Conservation (phyloP, 2,113 vertebrate species). For the Gorilla gorilla region DNA sequence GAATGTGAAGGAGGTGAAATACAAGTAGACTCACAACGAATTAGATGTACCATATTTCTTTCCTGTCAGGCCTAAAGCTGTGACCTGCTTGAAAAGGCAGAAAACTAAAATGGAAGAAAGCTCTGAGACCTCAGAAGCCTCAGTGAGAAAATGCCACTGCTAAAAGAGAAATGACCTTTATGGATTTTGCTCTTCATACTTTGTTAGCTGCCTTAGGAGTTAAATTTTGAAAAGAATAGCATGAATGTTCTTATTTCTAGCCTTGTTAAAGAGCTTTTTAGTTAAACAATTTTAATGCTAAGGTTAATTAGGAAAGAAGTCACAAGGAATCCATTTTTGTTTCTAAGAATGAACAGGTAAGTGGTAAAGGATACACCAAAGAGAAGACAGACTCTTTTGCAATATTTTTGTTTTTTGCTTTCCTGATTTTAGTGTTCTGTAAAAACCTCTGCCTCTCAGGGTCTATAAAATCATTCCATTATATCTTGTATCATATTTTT, state of each 20-base stretch:
- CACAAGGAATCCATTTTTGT: background rate
- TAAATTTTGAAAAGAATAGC: slow-evolving; percentile 34
- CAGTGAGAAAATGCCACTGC: slow-evolving; percentile 52
- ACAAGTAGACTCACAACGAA: background rate
- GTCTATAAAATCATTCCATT: background rate
- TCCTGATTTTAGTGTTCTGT: background rate
- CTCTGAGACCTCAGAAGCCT: slow-evolving; percentile 43
- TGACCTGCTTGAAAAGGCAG: slow-evolving; percentile 57
- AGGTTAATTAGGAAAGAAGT: slow-evolving; percentile 51
- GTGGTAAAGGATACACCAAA: background rate
- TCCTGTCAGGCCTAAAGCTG: slow-evolving; percentile 28
- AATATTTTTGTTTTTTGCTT: background rate
- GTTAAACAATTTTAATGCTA: slow-evolving; percentile 45
- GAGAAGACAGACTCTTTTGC: background rate
- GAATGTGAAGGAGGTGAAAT: slow-evolving; percentile 36
- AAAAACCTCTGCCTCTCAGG: background rate
- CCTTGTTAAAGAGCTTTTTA: slow-evolving; percentile 20
- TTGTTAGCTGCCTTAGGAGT: slow-evolving; percentile 32
- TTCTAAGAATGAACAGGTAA: background rate
- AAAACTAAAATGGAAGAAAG: slow-evolving; percentile 65
- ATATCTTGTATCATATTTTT: slow-evolving; percentile 37
- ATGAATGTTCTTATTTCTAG: background rate
- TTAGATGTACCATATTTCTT: slow-evolving; percentile 45
- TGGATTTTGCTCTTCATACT: slow-evolving; percentile 32
- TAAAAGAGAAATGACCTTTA: slow-evolving; percentile 53